Percentiles rank a stretch among this genome's conserved stretches.
phyloP scores from a whole-genome alignment of 1,140 invertebrate species.

The Tyrophagus putrescentiae region DNA sequence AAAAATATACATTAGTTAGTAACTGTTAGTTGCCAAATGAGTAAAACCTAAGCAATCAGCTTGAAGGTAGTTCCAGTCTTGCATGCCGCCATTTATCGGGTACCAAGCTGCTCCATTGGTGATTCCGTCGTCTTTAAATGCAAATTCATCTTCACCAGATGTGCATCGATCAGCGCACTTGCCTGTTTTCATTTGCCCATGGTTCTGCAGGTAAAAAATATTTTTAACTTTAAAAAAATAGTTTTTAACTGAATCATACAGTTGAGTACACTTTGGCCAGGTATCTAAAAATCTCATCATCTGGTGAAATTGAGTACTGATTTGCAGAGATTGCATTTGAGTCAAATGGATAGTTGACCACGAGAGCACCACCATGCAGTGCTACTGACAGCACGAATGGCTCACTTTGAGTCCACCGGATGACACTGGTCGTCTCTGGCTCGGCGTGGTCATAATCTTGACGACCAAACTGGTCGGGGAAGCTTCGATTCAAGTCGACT shows the following conservation, averaged over 20 bases:
- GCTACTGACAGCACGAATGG: constrained; percentile 92
- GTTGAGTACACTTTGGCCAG: constrained; percentile 60
- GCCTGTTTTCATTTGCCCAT: constrained; percentile 31
- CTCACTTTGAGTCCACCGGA: constrained; percentile 64
- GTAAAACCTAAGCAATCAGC: constrained; percentile 79
- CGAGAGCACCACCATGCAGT: constrained; percentile 77
- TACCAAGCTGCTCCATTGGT: constrained; percentile 76
- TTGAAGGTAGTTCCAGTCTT: constrained; percentile 89
- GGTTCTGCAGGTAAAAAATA: constrained; percentile 29
- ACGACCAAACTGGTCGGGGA: constrained; percentile 72
- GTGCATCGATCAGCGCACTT: constrained; percentile 43
- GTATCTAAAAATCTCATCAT: constrained; percentile 64
- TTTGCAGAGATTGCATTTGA: constrained; percentile 42
- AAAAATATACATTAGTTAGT: no score
- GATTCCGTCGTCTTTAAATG: constrained; percentile 52
- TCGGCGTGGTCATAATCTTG: constrained; percentile 58
- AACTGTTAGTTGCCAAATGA: no score
- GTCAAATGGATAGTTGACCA: constrained; percentile 88
- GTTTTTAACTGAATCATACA: neutral
- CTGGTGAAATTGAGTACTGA: constrained; percentile 45
- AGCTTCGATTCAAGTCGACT: constrained; percentile 69
- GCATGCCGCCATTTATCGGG: constrained; percentile 68
- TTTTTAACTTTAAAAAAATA: neutral
- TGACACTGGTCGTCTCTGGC: constrained; percentile 71
- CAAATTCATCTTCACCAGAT: constrained; percentile 32